phyloP scores from a whole-genome alignment of 2,888 invertebrate species.

The Xanthia icteritia region DNA sequence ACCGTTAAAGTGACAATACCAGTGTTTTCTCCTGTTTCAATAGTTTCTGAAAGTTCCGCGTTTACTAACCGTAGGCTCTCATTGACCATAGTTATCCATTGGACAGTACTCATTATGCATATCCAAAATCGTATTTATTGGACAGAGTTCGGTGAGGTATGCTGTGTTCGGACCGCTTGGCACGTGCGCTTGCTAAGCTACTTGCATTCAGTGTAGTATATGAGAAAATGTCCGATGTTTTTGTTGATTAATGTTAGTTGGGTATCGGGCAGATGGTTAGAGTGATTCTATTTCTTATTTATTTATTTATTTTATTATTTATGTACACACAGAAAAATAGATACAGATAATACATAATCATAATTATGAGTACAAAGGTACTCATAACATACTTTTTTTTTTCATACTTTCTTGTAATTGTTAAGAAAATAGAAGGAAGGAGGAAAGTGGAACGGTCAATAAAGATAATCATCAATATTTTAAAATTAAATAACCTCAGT shows the following conservation, averaged over 20 bases:
- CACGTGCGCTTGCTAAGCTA: conserved; percentile 63
- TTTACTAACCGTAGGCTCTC: conserved; percentile 59
- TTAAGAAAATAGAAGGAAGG: background rate
- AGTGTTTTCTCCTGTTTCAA: conserved; percentile 42
- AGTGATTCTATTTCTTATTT: background rate
- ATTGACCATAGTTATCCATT: conserved; percentile 67
- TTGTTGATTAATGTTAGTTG: conserved; percentile 7
- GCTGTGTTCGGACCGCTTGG: conserved; percentile 51
- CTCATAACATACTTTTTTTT: too few species aligned
- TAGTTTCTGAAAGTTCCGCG: conserved; percentile 61
- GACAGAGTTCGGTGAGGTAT: conserved; percentile 59
- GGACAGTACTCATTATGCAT: conserved; percentile 67
- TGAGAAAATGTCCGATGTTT: conserved; percentile 37
- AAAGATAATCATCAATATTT: too few species aligned
- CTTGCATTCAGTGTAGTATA: conserved; percentile 60
- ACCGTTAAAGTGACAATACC: conserved; percentile 48
- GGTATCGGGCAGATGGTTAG: background rate
- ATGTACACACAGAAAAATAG: too few species aligned
- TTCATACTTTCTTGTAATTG: too few species aligned
- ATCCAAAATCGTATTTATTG: conserved; percentile 70
- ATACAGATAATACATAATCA: too few species aligned
- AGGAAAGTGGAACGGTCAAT: too few species aligned
- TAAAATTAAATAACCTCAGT: too few species aligned
- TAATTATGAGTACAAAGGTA: too few species aligned
- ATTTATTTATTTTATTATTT: too few species aligned